Evolutionary conservation across 2,888 invertebrate genomes (phyloP).

Genomic region (Caenorhabditis auriculariae): DNA sequence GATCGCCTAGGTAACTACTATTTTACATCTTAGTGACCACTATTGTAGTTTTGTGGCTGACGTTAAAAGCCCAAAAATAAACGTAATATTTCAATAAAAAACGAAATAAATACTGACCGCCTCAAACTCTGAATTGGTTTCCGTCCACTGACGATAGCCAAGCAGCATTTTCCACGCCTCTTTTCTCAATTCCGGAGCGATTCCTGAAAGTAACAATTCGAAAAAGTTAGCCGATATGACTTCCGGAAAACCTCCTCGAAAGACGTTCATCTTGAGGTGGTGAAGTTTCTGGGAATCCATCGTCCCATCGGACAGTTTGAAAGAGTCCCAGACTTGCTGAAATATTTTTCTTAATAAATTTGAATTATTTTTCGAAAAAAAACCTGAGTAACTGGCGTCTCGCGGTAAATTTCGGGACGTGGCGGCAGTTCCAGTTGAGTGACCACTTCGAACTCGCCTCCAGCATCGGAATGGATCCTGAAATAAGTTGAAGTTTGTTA

Average conservation of each 20-base stretch:
- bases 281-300: constrained; percentile 75
- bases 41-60: too few relatives aligned
- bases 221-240: neutral
- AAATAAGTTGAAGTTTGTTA: neutral
- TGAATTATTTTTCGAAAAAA: neutral
- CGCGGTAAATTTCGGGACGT: constrained; percentile 74
- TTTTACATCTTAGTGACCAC: too few relatives aligned
- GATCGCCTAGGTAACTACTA: too few relatives aligned
- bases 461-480: constrained; percentile 46
- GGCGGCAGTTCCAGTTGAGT: constrained; percentile 71
- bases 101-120: constrained; percentile 58
- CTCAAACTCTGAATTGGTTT: constrained; percentile 75
- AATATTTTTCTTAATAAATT: constrained; percentile 1
- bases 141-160: constrained; percentile 83
- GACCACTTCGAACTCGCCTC: constrained; percentile 61
- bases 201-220: constrained; percentile 11
- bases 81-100: neutral
- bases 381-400: constrained; percentile 71
- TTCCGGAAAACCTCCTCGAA: constrained; percentile 27
- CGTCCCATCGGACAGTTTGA: constrained; percentile 79
- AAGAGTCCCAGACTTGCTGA: constrained; percentile 73
- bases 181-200: constrained; percentile 70
- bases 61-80: too few relatives aligned
- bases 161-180: constrained; percentile 94
- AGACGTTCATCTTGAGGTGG: constrained; percentile 78